Conservation (phyloP, 2,888 invertebrate species). For the Dryobota labecula region DNA sequence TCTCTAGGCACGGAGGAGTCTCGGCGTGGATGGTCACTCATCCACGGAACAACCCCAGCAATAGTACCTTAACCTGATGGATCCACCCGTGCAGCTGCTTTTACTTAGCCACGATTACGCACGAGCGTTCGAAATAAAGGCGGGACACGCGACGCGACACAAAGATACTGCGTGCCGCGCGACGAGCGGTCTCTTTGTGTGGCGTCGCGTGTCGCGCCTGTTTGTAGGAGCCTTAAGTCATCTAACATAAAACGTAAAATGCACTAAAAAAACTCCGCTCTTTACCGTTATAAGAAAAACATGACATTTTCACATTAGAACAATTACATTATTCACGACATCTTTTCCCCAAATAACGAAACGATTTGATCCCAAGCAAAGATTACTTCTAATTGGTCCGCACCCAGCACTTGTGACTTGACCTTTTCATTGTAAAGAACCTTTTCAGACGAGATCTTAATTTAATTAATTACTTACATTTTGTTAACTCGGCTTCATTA, state of each 20-base stretch:
- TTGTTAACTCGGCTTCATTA: conserved; percentile 30
- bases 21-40: too few species aligned
- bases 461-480: conserved; percentile 48
- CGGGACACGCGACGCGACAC: too few species aligned
- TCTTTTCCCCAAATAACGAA: conserved; percentile 4
- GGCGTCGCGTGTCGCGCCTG: too few species aligned
- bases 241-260: background rate
- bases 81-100: too few species aligned
- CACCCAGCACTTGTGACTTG: background rate
- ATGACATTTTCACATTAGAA: background rate
- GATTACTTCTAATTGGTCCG: conserved; percentile 36
- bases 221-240: too few species aligned
- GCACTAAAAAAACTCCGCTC: background rate
- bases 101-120: too few species aligned
- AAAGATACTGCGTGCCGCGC: too few species aligned
- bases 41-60: too few species aligned
- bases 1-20: too few species aligned
- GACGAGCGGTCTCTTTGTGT: too few species aligned
- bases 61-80: too few species aligned
- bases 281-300: background rate
- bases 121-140: too few species aligned
- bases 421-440: conserved; percentile 23
- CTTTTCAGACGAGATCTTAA: conserved; percentile 25
- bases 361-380: conserved; percentile 20
- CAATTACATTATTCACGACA: conserved; percentile 9